Evolutionary conservation across 1,140 invertebrate species (phyloP).

Genomic region (Geopemphigus sp.): DNA sequence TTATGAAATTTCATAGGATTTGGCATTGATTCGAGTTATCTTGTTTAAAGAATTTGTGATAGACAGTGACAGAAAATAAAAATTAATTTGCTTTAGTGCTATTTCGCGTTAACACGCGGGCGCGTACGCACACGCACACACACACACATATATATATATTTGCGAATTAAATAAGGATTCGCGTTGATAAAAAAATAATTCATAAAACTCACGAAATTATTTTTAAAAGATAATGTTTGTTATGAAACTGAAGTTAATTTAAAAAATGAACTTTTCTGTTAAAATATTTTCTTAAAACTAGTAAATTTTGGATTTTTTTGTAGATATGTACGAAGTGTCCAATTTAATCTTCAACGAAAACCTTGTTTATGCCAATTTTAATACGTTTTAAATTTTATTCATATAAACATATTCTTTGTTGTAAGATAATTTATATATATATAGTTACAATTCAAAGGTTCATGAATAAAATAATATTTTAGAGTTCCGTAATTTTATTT

Average conservation of each 20-base stretch:
- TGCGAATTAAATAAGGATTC: not conserved
- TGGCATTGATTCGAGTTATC: not conserved
- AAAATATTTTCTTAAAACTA: not conserved
- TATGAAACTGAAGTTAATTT: not conserved
- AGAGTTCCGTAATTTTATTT: constrained; percentile 15
- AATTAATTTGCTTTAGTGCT: constrained; percentile 9
- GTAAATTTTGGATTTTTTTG: not conserved
- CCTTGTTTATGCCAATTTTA: constrained; percentile 26
- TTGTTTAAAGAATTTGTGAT: constrained; percentile 6
- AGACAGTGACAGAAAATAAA: constrained; percentile 13
- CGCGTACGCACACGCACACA: too few species aligned
- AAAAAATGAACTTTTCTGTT: not conserved
- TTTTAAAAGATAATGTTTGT: constrained; percentile 12
- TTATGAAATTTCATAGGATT: constrained; percentile 23
- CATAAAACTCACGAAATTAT: constrained; percentile 11
- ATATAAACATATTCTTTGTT: not conserved
- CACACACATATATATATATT: too few species aligned
- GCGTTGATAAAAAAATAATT: constrained; percentile 20
- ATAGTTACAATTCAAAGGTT: constrained; percentile 5
- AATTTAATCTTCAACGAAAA: constrained; percentile 15
- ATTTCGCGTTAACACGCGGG: too few species aligned
- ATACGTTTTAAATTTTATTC: constrained; percentile 21
- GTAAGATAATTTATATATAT: not conserved
- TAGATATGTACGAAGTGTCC: not conserved
- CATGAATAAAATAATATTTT: constrained; percentile 32